Percentiles rank a stretch among this genome's conserved stretches.
Evolutionary conservation across 1,140 invertebrate species (phyloP).

Genomic region (Aphelinus atriplicis): DNA sequence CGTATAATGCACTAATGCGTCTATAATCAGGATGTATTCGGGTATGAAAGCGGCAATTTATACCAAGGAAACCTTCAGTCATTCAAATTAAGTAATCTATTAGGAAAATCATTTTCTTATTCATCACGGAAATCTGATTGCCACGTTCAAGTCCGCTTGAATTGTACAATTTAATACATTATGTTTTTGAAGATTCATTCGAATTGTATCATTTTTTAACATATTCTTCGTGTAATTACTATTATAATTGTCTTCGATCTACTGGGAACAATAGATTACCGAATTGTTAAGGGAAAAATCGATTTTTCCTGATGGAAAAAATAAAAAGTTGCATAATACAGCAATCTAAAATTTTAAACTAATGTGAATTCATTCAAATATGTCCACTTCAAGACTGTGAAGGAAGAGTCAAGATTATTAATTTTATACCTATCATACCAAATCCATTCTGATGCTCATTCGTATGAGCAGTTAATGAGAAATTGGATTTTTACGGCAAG

Average conservation of each 20-base stretch:
- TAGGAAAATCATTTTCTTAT: constrained; percentile 2
- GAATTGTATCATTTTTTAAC: neutral
- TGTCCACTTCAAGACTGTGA: neutral
- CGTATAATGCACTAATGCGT: neutral
- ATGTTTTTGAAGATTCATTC: constrained; percentile 1
- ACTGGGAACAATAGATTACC: neutral
- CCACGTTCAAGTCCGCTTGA: neutral
- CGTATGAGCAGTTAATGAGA: neutral
- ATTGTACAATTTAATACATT: neutral
- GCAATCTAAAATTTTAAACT: neutral
- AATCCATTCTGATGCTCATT: neutral
- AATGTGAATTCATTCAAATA: neutral
- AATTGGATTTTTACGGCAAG: neutral
- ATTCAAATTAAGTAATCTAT: constrained; percentile 4
- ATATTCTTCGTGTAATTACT: neutral
- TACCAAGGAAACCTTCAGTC: neutral
- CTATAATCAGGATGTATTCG: neutral
- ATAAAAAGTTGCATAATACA: constrained; percentile 3
- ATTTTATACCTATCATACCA: neutral
- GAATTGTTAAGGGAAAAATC: constrained; percentile 8
- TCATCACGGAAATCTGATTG: neutral
- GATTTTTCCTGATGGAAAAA: neutral
- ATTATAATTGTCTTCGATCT: neutral
- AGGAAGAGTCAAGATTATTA: neutral
- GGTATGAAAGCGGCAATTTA: neutral